Conservation (phyloP, 2,797 vertebrate genomes). For the Meda fulgida region DNA sequence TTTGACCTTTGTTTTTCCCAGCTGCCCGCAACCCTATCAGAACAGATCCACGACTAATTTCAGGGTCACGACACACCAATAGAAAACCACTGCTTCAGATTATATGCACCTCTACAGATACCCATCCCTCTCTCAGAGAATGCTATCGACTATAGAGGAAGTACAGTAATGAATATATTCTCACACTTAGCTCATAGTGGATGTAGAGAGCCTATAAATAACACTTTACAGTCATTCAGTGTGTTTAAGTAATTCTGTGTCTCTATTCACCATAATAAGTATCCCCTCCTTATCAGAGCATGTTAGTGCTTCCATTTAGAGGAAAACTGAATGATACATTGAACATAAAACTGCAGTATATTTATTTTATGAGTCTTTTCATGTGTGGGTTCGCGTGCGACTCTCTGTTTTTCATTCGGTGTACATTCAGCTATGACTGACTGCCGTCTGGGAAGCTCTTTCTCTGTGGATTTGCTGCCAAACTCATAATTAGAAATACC, state of each 20-base stretch:
- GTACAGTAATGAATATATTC: conserved; percentile 47
- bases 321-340: not conserved
- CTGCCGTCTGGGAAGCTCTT: conserved; percentile 42
- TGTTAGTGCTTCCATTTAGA: conserved; percentile 10
- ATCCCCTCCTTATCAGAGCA: not conserved
- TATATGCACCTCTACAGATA: conserved; percentile 20
- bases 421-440: conserved; percentile 37
- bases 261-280: conserved; percentile 6
- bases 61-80: not conserved
- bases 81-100: conserved; percentile 21
- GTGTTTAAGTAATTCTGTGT: not conserved
- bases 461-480: conserved; percentile 36
- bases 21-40: no score
- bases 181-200: conserved; percentile 36
- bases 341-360: conserved; percentile 14
- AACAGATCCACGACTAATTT: not conserved
- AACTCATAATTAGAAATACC: conserved; percentile 52
- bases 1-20: conserved; percentile 10
- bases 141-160: conserved; percentile 15
- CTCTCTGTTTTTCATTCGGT: conserved; percentile 44
- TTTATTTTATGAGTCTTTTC: conserved; percentile 25
- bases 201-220: conserved; percentile 27
- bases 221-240: conserved; percentile 38
- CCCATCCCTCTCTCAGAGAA: conserved; percentile 10
- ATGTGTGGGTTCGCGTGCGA: conserved; percentile 1